Base-by-base conservation (phyloP, 2,888 invertebrate genomes). In the Choristoneura rosaceana region DNA sequence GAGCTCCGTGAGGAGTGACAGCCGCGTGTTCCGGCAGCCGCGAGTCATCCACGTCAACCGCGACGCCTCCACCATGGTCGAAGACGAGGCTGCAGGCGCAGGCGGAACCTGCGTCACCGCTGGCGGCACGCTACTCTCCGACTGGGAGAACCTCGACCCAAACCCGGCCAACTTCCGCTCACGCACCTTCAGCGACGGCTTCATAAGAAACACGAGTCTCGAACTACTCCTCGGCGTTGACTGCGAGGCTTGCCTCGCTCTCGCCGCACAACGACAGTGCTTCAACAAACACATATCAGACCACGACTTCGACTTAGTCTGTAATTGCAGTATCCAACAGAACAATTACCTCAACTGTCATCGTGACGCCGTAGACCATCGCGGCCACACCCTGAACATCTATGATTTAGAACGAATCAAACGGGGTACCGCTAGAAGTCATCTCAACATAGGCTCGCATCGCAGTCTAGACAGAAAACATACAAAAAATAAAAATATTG, bases 61-160 rank as follows among this genome's bases (percentile, higher is more conserved):
- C 38, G 94, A 94, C 80, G 94, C 92, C 12, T 86, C 94, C 75
- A 94, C 94, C 50, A 94, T 94, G 94, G 90, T 94, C 81, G 94
- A 93, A 58, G 90, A 87, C 47, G 90, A 90, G 79, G 79, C 85
- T 41, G 83, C 77, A 34, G 78, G 77, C 38, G 78, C 82, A 12
- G 79, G 75, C 61, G 81, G 52, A 79, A 61, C 78, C 34, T 80
- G 78, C 17, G 76, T 80, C 59, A 70, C 82, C 4, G 77, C 84
- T 4, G 71, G 78, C 34, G 67, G 77, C 58, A 74, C 70, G 17
- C 76, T 76, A 43, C 73, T 78, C 65, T 69, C 80, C 38, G 90
- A 91, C 75, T 91, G 88, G 83, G 91, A 92, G 70, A 80, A 86
- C 60, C 80, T 84, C 33, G 81, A 82, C 5, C 88, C 87, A 64